Base-by-base conservation (phyloP, 2,113 vertebrate genomes). In the Gymnogyps californianus region DNA sequence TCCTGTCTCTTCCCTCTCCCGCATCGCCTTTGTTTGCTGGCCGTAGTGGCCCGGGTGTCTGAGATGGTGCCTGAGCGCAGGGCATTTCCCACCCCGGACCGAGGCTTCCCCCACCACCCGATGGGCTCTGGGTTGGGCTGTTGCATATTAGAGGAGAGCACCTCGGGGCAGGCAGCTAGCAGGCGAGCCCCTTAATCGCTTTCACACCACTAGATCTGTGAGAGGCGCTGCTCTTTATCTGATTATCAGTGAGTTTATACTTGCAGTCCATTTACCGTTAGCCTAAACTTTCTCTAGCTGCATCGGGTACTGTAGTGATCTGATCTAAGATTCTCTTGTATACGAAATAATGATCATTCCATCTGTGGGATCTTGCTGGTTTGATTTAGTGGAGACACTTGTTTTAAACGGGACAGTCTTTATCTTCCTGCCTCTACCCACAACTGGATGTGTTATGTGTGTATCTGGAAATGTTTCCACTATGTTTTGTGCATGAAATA, bases 21-120 rank as follows among this genome's bases (percentile, higher is more conserved):
- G 78, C 87, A 55, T 89, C 89, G 94, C 95, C 97, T 98, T 98
- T 98, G 97, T 98, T 98, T 94, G 90, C 90, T 67, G 96, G 24
- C 61, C 44, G 14, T 36, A 78, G 78, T 6, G 36, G 55, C 36
- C 31, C 20, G 31, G 19, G 40, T 40, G 36, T 11, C 32, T 34
- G 77, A 55, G 21, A 10, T 24, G 22, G 34, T 90, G 83, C 26
- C 22, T 22, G 44, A 52, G 32, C 9, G 4, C 40, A 6, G 40
- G 38, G 25, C 36, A 66, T 57, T 31, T 49, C 46, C 26, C 28
- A 32, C 9, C 25, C 21, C 7, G 2, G 36, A 26, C 49, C 6
- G 10, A 22, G 38, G 32, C 20, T 28, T 61, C 5, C 21, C 15
- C 8, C 11, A 8, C 8, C 36, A 3, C 38, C 28, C 6, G 1